Evolutionary conservation across 2,797 vertebrate species (phyloP), one percentile per base, ranked within the genome.

Genomic region (Liparis tanakae): DNA sequence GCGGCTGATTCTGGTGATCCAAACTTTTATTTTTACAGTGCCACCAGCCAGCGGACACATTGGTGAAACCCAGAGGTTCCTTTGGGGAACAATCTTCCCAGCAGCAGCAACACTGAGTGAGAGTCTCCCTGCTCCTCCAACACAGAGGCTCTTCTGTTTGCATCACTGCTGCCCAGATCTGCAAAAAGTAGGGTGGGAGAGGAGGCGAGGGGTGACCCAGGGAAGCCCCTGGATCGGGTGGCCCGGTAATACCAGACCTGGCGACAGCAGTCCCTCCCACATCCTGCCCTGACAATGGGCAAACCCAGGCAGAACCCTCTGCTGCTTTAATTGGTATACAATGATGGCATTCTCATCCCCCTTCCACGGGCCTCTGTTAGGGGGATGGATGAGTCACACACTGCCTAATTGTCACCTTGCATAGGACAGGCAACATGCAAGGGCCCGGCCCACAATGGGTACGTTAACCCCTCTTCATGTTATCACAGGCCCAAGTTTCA

Each of bases 71-170:
- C 48, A 22, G 36, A 62, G 60, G 20, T 71, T 74, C 59, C 65
- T 62, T 78, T 60, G 63, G 64, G 67, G 54, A 65, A 20, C 37
- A 64, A 57, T 41, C 68, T 72, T 72, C 73, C 69, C 44, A 67
- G 64, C 76, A 70, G 61, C 22, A 67, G 44, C 46, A 67, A 15
- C 65, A 34, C 64, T 66, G 33, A 60, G n/a, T n/a, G n/a, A n/a
- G 46, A 77, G 71, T 76, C 69, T 76, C 5, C 57, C 67, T 65
- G 51, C 73, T 55, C 68, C 61, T 72, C 69, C 71, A 78, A 74
- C 70, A 92, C 90, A 93, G 88, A 92, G 88, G 56, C 81, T 85
- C 81, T 63, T 88, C 90, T 92, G 92, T 94, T 80, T 82, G 76
- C 78, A 74, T 78, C 83, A 66, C 79, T 37, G 60, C 71, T 74